These are phyloP conservation scores for Cacatua alba DNA, from an alignment of 2,113 vertebrate species.

Conservation along the genomic window DNA sequence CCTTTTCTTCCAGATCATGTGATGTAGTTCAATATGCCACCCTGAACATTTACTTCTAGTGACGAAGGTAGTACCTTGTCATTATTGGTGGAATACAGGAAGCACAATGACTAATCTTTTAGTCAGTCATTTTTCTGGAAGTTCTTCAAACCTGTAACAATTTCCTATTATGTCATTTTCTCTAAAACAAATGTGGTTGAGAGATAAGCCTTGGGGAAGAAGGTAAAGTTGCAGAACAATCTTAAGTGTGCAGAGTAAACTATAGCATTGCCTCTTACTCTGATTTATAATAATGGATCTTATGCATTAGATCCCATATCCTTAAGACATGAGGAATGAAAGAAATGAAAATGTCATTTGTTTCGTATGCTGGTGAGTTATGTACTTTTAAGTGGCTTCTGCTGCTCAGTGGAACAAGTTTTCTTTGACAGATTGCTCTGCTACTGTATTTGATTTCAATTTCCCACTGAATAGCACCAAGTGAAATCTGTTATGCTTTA, in stretches of 20 bases:
- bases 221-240: background rate
- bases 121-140: conserved; percentile 27
- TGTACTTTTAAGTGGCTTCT: conserved; percentile 47
- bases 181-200: conserved; percentile 44
- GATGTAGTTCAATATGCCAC: background rate
- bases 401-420: conserved; percentile 37
- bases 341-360: conserved; percentile 54
- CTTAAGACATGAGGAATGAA: conserved; percentile 40
- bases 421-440: conserved; percentile 65
- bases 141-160: conserved; percentile 37
- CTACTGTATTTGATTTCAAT: conserved; percentile 73
- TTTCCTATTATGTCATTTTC: conserved; percentile 61
- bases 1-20: background rate
- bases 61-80: background rate
- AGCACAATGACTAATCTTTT: conserved; percentile 1
- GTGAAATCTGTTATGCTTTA: conserved; percentile 60
- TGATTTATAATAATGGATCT: conserved; percentile 54
- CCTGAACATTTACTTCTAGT: background rate
- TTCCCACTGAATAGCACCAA: conserved; percentile 37
- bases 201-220: conserved; percentile 8
- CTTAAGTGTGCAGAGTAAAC: background rate
- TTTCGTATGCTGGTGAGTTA: conserved; percentile 46
- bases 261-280: background rate
- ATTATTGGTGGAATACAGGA: background rate
- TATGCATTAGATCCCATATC: conserved; percentile 9